Base-by-base conservation (phyloP, 2,888 invertebrate species). In the Epirrita christyi region DNA sequence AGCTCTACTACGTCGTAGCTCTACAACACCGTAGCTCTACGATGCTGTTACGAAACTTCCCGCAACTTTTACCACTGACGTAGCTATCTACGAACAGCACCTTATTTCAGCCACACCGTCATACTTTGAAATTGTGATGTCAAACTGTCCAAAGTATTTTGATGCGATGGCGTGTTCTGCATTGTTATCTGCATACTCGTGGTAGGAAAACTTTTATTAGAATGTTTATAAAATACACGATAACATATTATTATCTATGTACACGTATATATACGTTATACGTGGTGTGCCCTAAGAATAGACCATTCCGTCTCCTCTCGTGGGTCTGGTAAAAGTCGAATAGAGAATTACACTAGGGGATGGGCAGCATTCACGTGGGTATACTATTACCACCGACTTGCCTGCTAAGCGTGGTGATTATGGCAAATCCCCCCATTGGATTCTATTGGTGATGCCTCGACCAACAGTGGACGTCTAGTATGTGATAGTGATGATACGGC, bases 11-110 rank as follows among this genome's bases (percentile, higher is more conserved):
- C 21, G 21, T 4, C 57, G 55, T 42, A 58, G 64, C 68, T 70
- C 7, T 9, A 71, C 72, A n/a, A n/a, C n/a, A n/a, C 47, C 57
- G 55, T 42, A 58, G 64, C 68, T 70, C 7, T 9, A 71, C 72
- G 64, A 32, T 63, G 68, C 54, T 45, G 32, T 36, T 61, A 47
- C 56, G 74, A 74, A 76, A 73, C 75, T 75, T 71, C 55, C 54
- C 59, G 47, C 47, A 79, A 84, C 75, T 83, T 82, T 77, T 68
- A 66, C 68, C 67, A 67, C 74, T 72, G 76, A 76, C 75, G 71
- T 71, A 70, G 64, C 72, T 71, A 47, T 70, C 70, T 65, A 75
- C 67, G 68, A 67, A 43, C 32, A 38, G 67, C 68, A 64, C 71
- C 69, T 72, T 72, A 75, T 73, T 73, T 69, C 60, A 61, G 55